These are phyloP conservation scores for Zosterops borbonicus DNA, from an alignment of 2,113 vertebrate species.

Conservation along the genomic window DNA sequence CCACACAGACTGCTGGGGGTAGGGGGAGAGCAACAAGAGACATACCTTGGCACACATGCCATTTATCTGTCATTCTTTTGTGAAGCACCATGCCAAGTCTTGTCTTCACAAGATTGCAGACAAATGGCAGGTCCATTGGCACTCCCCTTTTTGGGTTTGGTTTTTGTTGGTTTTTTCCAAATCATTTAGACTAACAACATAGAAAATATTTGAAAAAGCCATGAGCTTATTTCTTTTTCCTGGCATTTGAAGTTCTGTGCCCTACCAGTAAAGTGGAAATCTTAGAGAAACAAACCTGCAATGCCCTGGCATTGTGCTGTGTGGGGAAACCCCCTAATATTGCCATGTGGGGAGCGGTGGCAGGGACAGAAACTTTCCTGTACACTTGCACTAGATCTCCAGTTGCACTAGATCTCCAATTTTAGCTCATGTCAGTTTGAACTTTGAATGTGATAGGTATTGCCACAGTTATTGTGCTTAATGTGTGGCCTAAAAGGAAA, in stretches of 20 bases:
- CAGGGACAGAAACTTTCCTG: not conserved
- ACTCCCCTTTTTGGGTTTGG: not conserved
- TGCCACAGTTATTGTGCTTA: not conserved
- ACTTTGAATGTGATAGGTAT: not conserved
- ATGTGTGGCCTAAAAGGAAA: conserved; percentile 35
- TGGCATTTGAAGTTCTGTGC: not conserved
- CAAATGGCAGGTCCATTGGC: not conserved
- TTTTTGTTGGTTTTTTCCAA: not conserved
- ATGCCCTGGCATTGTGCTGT: not conserved
- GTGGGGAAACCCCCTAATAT: not conserved
- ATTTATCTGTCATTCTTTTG: not conserved
- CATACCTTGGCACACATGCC: not conserved
- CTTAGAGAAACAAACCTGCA: not conserved
- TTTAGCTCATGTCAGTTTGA: not conserved
- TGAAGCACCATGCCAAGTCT: not conserved
- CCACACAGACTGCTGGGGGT: not conserved
- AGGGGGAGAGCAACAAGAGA: not conserved
- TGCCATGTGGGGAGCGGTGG: fast-evolving
- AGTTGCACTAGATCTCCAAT: not conserved
- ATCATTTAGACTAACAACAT: not conserved
- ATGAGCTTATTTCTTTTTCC: not conserved
- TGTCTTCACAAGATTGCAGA: not conserved
- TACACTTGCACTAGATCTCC: not conserved
- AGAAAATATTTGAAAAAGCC: not conserved
- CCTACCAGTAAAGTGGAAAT: not conserved